Percentiles rank a stretch among this genome's conserved stretches.
These are phyloP conservation scores for Rhabdomys pumilio DNA, from an alignment of 2,797 vertebrate genomes.

Conservation along the genomic window DNA sequence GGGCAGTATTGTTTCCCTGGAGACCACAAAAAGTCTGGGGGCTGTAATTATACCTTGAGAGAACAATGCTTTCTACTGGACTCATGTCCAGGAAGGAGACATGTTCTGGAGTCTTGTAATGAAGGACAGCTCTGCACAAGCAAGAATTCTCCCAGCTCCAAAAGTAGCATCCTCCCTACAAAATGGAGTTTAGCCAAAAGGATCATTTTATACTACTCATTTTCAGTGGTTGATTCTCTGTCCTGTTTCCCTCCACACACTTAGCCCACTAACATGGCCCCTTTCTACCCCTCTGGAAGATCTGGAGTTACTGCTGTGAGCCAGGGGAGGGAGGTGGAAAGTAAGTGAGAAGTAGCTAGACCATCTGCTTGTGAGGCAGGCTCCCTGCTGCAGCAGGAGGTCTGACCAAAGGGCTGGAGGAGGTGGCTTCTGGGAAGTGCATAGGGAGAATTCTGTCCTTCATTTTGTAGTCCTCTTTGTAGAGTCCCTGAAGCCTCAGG, in stretches of 20 bases:
- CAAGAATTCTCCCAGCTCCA: neutral
- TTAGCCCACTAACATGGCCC: neutral
- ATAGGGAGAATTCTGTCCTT: neutral
- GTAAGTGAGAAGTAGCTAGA: constrained; percentile 28
- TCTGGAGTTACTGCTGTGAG: neutral
- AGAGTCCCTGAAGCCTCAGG: neutral
- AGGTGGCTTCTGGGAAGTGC: neutral
- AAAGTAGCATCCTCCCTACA: neutral
- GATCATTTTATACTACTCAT: neutral
- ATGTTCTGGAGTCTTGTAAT: neutral
- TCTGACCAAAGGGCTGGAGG: neutral
- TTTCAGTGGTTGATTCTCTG: neutral
- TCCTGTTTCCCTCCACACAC: neutral
- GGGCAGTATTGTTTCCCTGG: neutral
- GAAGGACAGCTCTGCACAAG: neutral
- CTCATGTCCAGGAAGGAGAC: neutral
- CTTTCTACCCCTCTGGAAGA: neutral
- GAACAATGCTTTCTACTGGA: neutral
- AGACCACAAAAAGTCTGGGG: neutral
- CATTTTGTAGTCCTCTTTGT: neutral
- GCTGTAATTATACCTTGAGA: neutral
- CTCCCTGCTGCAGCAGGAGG: neutral
- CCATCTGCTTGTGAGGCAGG: neutral
- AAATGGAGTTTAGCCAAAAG: neutral
- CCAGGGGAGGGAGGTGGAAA: constrained; percentile 4